Conservation (phyloP, 92 coral and sea anemone genomes). For the Blastomussa wellsi region DNA sequence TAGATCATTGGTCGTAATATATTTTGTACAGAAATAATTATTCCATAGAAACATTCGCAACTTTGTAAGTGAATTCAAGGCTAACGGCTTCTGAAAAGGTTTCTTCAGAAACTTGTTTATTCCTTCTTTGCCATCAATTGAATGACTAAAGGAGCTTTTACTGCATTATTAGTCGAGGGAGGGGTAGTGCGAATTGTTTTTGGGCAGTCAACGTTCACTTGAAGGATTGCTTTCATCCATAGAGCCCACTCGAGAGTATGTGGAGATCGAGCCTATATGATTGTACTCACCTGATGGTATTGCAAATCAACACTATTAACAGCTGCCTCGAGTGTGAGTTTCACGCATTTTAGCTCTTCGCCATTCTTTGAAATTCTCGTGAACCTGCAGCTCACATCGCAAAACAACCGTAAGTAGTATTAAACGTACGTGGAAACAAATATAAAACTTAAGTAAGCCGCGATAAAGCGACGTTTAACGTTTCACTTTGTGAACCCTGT, state of each 20-base stretch:
- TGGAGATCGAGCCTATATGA: neutral
- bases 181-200: too few relatives aligned
- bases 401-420: neutral
- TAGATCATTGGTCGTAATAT: conserved; percentile 35
- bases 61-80: neutral
- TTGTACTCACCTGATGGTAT: too few relatives aligned
- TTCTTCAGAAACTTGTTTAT: neutral
- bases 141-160: neutral
- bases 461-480: too few relatives aligned
- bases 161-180: neutral
- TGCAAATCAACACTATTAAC: neutral
- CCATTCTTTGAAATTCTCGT: neutral
- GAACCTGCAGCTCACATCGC: neutral
- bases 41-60: neutral
- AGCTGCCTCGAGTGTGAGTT: too few relatives aligned
- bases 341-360: neutral
- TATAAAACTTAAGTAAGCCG: too few relatives aligned
- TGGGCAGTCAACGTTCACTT: too few relatives aligned
- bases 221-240: too few relatives aligned
- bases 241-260: too few relatives aligned
- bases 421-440: too few relatives aligned
- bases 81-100: neutral
- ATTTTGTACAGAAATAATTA: conserved; percentile 35
- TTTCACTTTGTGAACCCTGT: too few relatives aligned
- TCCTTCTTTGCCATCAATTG: neutral